Percentiles rank a stretch among this genome's conserved stretches.
Evolutionary conservation across 2,888 invertebrate species (phyloP).

Genomic region (Drosophila pseudotakahashii): DNA sequence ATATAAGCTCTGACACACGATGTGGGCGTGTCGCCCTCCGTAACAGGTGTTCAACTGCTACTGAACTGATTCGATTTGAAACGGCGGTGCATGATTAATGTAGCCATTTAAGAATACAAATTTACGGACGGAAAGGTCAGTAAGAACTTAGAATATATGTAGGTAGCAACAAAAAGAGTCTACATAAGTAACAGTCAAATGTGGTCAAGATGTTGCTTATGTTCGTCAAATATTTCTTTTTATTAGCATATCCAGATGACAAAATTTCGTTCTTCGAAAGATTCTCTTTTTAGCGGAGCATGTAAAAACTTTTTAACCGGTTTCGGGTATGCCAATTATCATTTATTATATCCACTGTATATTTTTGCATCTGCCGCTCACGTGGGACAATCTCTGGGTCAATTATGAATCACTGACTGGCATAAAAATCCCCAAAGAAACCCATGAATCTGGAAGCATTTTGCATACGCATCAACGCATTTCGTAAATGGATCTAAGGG

Average conservation of each 20-base stretch:
- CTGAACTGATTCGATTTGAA: conserved; percentile 12
- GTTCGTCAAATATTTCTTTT: conserved; percentile 3
- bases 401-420: conserved; percentile 50
- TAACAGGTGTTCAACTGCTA: conserved; percentile 30
- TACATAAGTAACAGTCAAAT: neutral
- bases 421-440: conserved; percentile 27
- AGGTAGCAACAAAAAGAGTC: neutral
- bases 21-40: conserved; percentile 28
- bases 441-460: conserved; percentile 17
- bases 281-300: conserved; percentile 18
- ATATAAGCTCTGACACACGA: neutral
- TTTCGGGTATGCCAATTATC: conserved; percentile 27
- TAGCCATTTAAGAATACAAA: conserved; percentile 13
- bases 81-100: conserved; percentile 28
- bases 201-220: neutral
- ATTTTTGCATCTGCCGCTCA: conserved; percentile 43
- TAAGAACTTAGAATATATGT: neutral
- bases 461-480: conserved; percentile 43
- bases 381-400: conserved; percentile 32
- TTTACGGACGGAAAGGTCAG: conserved; percentile 12
- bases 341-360: conserved; percentile 29
- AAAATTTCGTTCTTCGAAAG: neutral
- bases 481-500: conserved; percentile 18
- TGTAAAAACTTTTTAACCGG: conserved; percentile 51
- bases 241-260: conserved; percentile 2